Conservation (phyloP, 2,888 invertebrate genomes). For the Lampropteryx suffumata region DNA sequence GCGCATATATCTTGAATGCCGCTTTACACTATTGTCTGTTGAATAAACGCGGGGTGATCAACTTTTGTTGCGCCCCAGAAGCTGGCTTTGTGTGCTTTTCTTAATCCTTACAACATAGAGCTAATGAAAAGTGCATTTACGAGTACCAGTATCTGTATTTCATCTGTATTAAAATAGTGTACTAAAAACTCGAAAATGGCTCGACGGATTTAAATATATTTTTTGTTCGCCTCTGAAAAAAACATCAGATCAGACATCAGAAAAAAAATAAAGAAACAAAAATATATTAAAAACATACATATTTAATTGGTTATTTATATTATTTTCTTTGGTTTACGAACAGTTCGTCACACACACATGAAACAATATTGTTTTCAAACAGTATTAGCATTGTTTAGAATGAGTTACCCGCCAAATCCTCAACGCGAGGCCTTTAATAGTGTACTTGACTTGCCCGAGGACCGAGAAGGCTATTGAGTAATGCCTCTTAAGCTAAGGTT, state of each 20-base stretch:
- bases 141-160: no score
- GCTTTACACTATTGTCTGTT: conserved; percentile 63
- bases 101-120: conserved; percentile 9
- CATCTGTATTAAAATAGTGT: no score
- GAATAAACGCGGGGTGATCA: conserved; percentile 62
- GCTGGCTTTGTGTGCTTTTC: conserved; percentile 18
- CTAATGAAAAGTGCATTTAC: neutral
- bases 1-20: conserved; percentile 68
- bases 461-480: conserved; percentile 60
- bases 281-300: no score
- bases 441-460: conserved; percentile 43
- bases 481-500: conserved; percentile 73
- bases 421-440: conserved; percentile 49
- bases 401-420: conserved; percentile 34
- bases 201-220: no score
- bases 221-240: no score
- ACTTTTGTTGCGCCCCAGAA: conserved; percentile 45
- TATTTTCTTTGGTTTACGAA: no score
- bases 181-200: no score
- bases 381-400: conserved; percentile 31
- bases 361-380: neutral
- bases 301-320: no score
- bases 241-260: no score
- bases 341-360: no score
- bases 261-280: no score